phyloP scores from a whole-genome alignment of 2,113 vertebrate genomes.

The Melanotaenia duboulayi region DNA sequence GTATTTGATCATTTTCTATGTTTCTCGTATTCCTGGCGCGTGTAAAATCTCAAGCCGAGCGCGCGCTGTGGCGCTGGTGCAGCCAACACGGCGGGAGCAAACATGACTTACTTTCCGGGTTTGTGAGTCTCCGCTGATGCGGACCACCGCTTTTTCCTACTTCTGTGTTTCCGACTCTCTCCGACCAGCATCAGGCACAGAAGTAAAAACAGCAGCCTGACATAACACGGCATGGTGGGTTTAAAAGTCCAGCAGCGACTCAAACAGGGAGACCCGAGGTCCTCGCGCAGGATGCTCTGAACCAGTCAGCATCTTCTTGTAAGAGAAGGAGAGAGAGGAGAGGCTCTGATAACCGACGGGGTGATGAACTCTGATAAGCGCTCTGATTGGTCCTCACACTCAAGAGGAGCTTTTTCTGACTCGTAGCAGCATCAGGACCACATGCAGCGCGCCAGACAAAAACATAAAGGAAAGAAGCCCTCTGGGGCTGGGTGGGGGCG shows the following conservation, averaged over 20 bases:
- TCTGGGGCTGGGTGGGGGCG: too few species aligned
- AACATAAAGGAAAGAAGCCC: neutral
- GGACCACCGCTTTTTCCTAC: conserved; percentile 85
- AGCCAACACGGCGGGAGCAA: too few species aligned
- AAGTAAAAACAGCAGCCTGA: conserved; percentile 82
- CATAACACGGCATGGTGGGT: conserved; percentile 84
- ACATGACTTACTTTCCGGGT: conserved; percentile 83
- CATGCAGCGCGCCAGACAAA: neutral
- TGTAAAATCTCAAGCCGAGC: too few species aligned
- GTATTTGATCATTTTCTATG: too few species aligned
- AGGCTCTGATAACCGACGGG: conserved; percentile 4
- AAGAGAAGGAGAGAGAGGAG: neutral
- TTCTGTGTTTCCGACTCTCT: conserved; percentile 86
- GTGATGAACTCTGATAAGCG: conserved; percentile 39
- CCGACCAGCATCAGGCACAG: conserved; percentile 83
- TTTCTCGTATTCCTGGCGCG: too few species aligned
- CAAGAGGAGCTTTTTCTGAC: conserved; percentile 19
- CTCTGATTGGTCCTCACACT: conserved; percentile 69
- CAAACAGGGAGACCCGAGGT: neutral
- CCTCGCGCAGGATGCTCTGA: conserved; percentile 27
- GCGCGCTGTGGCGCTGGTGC: too few species aligned
- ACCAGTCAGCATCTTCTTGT: conserved; percentile 60
- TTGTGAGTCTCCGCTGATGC: conserved; percentile 82
- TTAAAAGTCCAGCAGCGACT: conserved; percentile 41
- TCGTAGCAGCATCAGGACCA: conserved; percentile 66